phyloP scores from a whole-genome alignment of 1,140 invertebrate genomes.

The Drosophila willistoni region DNA sequence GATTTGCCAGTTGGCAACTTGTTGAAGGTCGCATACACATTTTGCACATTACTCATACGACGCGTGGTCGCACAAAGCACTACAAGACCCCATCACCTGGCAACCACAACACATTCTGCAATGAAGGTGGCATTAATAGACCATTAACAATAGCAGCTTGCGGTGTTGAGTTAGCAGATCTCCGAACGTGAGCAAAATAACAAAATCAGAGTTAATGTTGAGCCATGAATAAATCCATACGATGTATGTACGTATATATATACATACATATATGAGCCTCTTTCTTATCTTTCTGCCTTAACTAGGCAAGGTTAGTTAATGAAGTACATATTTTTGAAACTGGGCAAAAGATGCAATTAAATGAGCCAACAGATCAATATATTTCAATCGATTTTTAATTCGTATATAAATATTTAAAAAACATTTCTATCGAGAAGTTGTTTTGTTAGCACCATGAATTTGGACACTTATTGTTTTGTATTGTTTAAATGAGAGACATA shows the following conservation, averaged over 20 bases:
- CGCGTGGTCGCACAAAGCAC: conserved; percentile 8
- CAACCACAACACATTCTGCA: conserved; percentile 40
- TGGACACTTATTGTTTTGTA: too few species aligned
- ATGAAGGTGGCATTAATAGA: conserved; percentile 55
- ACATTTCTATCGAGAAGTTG: too few species aligned
- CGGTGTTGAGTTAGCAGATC: conserved; percentile 22
- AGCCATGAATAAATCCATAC: background rate
- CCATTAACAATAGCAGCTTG: conserved; percentile 56
- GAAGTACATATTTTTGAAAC: background rate
- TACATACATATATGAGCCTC: too few species aligned
- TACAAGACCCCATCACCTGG: conserved; percentile 37
- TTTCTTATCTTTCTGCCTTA: background rate
- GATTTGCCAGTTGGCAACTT: conserved; percentile 61
- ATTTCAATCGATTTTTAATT: background rate
- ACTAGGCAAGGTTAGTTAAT: background rate
- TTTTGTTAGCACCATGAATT: too few species aligned
- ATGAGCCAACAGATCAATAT: background rate
- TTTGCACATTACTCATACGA: conserved; percentile 63
- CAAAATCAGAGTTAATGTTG: conserved; percentile 36
- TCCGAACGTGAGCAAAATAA: conserved; percentile 52
- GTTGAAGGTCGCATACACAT: conserved; percentile 59
- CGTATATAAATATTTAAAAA: too few species aligned
- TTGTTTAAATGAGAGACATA: too few species aligned
- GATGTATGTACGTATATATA: background rate
- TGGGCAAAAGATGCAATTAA: background rate